Conservation (phyloP, 2,113 vertebrate genomes). For the Antigone vipio region DNA sequence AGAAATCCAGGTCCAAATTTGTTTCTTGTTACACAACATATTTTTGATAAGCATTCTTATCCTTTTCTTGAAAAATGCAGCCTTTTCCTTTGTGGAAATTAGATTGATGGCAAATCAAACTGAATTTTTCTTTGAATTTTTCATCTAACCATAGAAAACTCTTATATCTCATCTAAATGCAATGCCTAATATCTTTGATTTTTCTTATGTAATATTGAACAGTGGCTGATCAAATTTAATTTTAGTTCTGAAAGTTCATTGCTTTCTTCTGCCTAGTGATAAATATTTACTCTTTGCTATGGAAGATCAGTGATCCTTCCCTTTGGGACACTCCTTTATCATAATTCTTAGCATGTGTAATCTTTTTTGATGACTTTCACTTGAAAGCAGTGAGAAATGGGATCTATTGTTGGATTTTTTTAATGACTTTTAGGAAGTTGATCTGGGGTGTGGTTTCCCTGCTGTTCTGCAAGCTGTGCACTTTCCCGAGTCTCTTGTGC, state of each 20-base stretch:
- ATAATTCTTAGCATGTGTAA: not conserved
- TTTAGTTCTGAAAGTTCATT: not conserved
- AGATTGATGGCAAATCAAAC: not conserved
- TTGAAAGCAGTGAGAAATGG: not conserved
- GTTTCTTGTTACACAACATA: not conserved
- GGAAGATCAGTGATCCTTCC: not conserved
- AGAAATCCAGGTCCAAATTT: not conserved
- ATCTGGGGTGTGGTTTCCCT: not conserved
- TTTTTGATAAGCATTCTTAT: not conserved
- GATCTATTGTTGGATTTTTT: not conserved
- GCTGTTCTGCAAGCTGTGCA: not conserved
- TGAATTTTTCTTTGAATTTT: not conserved
- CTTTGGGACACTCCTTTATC: not conserved
- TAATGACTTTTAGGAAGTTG: not conserved
- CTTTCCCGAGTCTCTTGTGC: not conserved
- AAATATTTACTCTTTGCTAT: conserved; percentile 61
- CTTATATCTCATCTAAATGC: not conserved
- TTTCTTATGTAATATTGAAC: conserved; percentile 3
- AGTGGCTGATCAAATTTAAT: not conserved
- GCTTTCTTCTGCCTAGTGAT: conserved; percentile 3
- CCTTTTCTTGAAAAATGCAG: not conserved
- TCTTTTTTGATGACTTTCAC: not conserved
- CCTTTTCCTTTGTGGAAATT: not conserved
- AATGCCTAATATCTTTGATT: not conserved
- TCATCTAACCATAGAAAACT: not conserved